Conservation (phyloP, 2,113 vertebrate species). For the Neogale vison region DNA sequence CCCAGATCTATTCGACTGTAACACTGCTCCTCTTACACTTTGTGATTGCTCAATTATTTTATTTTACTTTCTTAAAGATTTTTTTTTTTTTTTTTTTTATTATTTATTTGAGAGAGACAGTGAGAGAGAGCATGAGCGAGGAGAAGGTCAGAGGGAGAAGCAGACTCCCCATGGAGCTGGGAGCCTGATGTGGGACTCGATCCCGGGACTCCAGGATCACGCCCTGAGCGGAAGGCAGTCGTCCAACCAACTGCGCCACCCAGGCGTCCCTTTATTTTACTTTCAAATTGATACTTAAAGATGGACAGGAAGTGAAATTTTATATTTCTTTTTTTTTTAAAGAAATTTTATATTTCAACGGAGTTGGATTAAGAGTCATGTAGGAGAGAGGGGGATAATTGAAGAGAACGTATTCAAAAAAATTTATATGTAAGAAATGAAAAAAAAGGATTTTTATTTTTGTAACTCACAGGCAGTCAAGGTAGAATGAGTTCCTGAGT, state of each 20-base stretch:
- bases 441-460: not conserved
- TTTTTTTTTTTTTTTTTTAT: too few species aligned
- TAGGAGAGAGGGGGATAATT: not conserved
- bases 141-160: too few species aligned
- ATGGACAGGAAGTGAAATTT: not conserved
- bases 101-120: too few species aligned
- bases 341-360: not conserved
- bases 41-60: not conserved
- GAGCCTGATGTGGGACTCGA: too few species aligned
- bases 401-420: not conserved
- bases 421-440: not conserved
- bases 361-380: not conserved
- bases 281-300: not conserved
- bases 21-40: not conserved
- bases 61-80: not conserved
- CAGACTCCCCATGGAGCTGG: too few species aligned
- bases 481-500: not conserved
- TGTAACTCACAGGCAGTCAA: not conserved
- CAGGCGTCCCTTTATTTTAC: slow-evolving; percentile 19
- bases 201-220: too few species aligned
- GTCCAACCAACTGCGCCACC: too few species aligned
- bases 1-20: not conserved
- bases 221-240: too few species aligned
- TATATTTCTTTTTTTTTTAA: too few species aligned
- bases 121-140: too few species aligned